Evolutionary conservation across 2,888 invertebrate species (phyloP).

Genomic region (Hartigia nigra): DNA sequence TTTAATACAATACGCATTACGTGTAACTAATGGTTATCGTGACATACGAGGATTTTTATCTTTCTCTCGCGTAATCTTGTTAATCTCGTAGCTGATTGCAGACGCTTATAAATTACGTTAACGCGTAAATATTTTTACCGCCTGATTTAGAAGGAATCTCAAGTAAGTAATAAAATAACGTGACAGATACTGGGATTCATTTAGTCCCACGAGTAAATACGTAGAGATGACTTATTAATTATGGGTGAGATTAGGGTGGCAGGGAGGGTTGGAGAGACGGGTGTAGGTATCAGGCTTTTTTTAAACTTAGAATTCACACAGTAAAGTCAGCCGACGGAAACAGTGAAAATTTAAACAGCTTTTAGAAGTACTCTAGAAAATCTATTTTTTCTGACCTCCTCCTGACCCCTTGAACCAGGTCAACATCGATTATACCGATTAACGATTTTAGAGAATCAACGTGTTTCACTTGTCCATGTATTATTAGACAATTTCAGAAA

Average conservation of each 20-base stretch:
- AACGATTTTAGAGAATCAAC: not conserved
- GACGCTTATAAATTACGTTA: constrained; percentile 14
- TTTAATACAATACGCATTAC: not conserved
- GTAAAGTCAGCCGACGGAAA: not conserved
- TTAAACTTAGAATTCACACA: not conserved
- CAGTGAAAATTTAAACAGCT: not conserved
- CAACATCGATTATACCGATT: too few species aligned
- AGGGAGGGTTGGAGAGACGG: not conserved
- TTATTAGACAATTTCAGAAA: not conserved
- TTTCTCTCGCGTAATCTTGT: not conserved
- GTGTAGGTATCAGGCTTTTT: not conserved
- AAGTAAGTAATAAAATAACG: not conserved
- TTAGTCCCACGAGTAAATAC: not conserved
- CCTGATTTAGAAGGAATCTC: not conserved
- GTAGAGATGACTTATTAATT: not conserved
- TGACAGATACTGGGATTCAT: not conserved
- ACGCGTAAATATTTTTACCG: constrained; percentile 19
- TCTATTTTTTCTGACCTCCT: too few species aligned
- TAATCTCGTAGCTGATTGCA: constrained; percentile 10
- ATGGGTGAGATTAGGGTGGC: too few species aligned
- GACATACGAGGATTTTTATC: not conserved
- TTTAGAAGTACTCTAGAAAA: not conserved
- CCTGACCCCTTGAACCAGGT: too few species aligned
- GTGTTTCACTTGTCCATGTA: not conserved
- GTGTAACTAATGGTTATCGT: not conserved